These are phyloP conservation scores for Alethe castanea DNA, from an alignment of 2,113 vertebrate genomes.

Conservation along the genomic window DNA sequence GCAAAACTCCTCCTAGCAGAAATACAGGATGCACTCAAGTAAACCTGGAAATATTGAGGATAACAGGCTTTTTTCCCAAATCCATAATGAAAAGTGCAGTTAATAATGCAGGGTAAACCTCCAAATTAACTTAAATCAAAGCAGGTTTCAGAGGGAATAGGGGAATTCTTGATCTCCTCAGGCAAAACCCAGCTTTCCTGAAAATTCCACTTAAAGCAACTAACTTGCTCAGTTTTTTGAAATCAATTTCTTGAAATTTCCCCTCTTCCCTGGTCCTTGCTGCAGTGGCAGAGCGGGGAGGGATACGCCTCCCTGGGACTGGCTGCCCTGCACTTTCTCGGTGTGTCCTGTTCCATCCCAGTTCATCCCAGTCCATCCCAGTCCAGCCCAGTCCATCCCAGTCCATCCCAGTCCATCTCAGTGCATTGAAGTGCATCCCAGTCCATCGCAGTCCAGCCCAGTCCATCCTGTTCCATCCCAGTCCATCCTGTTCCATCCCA, in stretches of 20 bases:
- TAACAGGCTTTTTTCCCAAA: neutral
- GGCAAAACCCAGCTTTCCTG: neutral
- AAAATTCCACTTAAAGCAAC: neutral
- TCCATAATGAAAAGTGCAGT: neutral
- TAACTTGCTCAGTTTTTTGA: neutral
- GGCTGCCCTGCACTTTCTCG: neutral
- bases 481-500: too few relatives aligned
- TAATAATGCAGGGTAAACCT: neutral
- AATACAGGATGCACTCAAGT: neutral
- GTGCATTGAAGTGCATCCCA: too few relatives aligned
- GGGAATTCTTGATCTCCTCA: neutral
- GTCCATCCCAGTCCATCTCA: too few relatives aligned
- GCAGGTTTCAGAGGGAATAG: neutral
- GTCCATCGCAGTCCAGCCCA: too few relatives aligned
- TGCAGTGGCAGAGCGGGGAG: rapidly evolving
- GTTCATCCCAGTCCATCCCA: neutral
- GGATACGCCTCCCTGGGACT: neutral
- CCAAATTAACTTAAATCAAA: neutral
- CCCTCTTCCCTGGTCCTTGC: neutral
- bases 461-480: too few relatives aligned
- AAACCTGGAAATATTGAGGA: neutral
- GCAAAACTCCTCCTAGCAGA: neutral
- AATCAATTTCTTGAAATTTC: neutral
- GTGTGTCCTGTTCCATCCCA: neutral
- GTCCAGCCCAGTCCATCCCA: too few relatives aligned